Evolutionary conservation across 2,113 vertebrate genomes (phyloP).

Genomic region (Lamprotornis superbus): DNA sequence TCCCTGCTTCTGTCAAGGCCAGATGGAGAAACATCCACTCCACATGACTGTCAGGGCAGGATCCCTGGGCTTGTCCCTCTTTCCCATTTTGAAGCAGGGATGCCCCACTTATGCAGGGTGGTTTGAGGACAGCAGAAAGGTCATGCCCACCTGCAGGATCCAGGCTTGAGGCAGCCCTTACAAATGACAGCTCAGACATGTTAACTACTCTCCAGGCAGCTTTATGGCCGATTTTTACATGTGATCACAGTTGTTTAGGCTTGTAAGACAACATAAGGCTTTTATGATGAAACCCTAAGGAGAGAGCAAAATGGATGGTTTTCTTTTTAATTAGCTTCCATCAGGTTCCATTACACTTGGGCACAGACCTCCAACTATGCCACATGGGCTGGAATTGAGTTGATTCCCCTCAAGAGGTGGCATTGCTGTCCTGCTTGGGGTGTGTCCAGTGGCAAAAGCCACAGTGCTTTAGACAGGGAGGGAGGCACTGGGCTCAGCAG

Average conservation of each 20-base stretch:
- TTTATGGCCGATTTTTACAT: conserved; percentile 7
- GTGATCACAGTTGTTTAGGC: conserved; percentile 5
- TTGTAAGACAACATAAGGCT: conserved; percentile 27
- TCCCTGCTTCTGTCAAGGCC: not conserved
- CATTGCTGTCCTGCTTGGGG: not conserved
- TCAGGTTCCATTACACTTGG: not conserved
- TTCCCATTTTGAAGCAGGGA: not conserved
- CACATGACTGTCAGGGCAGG: not conserved
- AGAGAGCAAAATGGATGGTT: conserved; percentile 26
- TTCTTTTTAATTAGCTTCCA: conserved; percentile 27
- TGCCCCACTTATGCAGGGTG: not conserved
- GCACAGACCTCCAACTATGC: not conserved
- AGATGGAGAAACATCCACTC: not conserved
- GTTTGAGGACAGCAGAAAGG: conserved; percentile 15
- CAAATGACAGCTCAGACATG: not conserved
- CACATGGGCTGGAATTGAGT: not conserved
- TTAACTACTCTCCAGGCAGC: not conserved
- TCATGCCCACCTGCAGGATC: not conserved
- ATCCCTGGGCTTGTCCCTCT: not conserved
- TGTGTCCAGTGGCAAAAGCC: not conserved
- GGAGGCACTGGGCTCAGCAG: not conserved
- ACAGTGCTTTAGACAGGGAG: not conserved
- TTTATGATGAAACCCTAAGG: conserved; percentile 17
- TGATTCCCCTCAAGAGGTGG: not conserved
- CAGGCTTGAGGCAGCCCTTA: not conserved